Base-by-base conservation (phyloP, 2,888 invertebrate species). In the Alloscopus bannaensis region DNA sequence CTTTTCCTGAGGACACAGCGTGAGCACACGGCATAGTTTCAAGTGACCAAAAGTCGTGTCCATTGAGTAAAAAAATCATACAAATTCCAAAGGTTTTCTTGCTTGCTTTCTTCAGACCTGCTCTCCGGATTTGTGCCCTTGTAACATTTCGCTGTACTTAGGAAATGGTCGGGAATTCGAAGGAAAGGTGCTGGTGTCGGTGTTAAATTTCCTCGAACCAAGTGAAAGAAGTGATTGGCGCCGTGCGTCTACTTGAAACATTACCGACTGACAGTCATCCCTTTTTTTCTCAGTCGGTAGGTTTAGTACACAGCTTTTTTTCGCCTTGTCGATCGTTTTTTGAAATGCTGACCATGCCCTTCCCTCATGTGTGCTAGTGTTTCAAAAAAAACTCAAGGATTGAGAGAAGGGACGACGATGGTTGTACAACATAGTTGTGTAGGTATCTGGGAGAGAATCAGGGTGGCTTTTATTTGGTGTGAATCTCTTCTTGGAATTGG, bases 161-260 rank as follows among this genome's bases (percentile, higher is more conserved):
- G 8, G 6, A 16, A 16, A 45, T n/a, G 45, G 18, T n/a, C 18
- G 18, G 6, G 18, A 18, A 45, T 42, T 24, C 50, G 66, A 29
- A 65, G 31, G 52, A 31, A 50, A 71, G 36, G 29, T 68, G 73
- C 42, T 66, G 66, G 26, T 72, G 26, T 20, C 57, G 79, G 80
- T 80, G 80, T 80, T 73, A 64, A 57, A 73, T 80, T 73, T 80
- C 80, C 47, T 47, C 42, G 64, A 55, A 55, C 24, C 20, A 26
- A 79, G 69, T 77, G 47, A 36, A 77, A 64, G 70, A 42, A 62
- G 72, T 45, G 72, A 68, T 80, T 69, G 80, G 80, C 80, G 80
- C 80, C 80, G 69, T 64, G 64, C 60, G 62, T 75, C 71, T 70
- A 42, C 62, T 68, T 52, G 45, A 65, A 68, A 66, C 55, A 69